Conservation (phyloP, 1,140 invertebrate genomes). For the Medauroidea extradentata region DNA sequence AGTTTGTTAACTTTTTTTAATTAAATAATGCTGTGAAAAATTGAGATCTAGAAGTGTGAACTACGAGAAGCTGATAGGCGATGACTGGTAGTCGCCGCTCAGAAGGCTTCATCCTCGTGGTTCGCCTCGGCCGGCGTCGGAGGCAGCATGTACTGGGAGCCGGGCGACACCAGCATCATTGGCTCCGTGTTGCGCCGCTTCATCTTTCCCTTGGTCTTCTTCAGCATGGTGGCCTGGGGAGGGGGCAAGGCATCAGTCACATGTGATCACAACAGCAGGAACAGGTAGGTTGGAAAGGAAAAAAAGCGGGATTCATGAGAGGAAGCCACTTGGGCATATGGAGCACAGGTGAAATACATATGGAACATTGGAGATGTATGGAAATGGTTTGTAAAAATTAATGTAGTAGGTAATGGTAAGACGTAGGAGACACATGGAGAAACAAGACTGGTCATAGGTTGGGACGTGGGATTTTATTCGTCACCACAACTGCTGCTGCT, state of each 20-base stretch:
- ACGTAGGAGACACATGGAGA: too few species aligned
- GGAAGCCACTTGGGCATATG: too few species aligned
- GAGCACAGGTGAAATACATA: too few species aligned
- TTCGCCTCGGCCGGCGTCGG: constrained; percentile 45
- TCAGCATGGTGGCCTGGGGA: constrained; percentile 78
- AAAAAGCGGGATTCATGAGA: constrained; percentile 19
- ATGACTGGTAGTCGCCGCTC: background rate
- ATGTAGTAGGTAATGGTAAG: too few species aligned
- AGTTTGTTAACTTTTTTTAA: background rate
- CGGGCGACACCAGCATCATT: constrained; percentile 72
- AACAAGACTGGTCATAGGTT: too few species aligned
- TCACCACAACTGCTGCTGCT: too few species aligned
- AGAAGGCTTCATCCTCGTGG: constrained; percentile 40
- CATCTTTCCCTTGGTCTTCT: constrained; percentile 91
- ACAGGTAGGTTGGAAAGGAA: constrained; percentile 11
- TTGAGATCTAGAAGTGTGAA: background rate
- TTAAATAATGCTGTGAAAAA: background rate
- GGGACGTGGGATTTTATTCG: constrained; percentile 42
- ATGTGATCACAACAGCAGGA: background rate
- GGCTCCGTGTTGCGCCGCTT: constrained; percentile 90
- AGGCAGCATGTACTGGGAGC: constrained; percentile 49
- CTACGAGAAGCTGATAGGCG: background rate
- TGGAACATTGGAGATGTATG: too few species aligned
- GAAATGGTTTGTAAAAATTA: too few species aligned
- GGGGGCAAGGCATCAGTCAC: constrained; percentile 19